Evolutionary conservation across 2,797 vertebrate species (phyloP).

Genomic region (Petrocephalus schoutedeni): DNA sequence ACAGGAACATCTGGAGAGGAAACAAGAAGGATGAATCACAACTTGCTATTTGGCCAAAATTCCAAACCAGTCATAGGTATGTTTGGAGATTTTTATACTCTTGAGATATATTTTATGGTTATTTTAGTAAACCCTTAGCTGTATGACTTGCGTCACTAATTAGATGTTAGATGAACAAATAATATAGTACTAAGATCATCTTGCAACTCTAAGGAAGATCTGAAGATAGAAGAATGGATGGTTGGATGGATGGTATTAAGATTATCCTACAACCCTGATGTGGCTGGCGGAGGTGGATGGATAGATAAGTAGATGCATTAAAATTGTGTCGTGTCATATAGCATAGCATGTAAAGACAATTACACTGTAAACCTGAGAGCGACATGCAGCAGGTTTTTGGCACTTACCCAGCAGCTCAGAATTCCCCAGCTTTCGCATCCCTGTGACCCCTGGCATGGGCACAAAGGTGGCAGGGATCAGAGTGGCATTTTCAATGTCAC

Average conservation of each 20-base stretch:
- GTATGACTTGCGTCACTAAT: background rate
- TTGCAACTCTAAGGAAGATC: background rate
- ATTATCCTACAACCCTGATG: background rate
- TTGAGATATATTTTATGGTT: background rate
- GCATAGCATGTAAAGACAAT: background rate
- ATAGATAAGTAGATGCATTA: background rate
- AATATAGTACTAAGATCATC: background rate
- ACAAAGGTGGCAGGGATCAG: constrained; percentile 59
- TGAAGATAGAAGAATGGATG: background rate
- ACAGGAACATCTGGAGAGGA: constrained; percentile 63
- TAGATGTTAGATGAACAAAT: background rate
- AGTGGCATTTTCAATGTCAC: constrained; percentile 49
- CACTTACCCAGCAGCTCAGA: constrained; percentile 59
- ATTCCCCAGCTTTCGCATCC: constrained; percentile 57
- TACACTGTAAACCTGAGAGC: background rate
- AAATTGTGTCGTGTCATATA: background rate
- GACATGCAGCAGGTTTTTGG: background rate
- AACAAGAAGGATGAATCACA: constrained; percentile 26
- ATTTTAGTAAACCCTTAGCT: background rate
- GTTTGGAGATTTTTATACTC: background rate
- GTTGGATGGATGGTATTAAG: background rate
- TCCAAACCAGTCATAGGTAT: background rate
- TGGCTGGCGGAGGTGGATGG: background rate
- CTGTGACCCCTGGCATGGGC: constrained; percentile 63
- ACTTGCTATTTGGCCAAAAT: background rate